These are phyloP conservation scores for Hephaestus fuliginosus DNA, from an alignment of 2,797 vertebrate species.

Conservation along the genomic window DNA sequence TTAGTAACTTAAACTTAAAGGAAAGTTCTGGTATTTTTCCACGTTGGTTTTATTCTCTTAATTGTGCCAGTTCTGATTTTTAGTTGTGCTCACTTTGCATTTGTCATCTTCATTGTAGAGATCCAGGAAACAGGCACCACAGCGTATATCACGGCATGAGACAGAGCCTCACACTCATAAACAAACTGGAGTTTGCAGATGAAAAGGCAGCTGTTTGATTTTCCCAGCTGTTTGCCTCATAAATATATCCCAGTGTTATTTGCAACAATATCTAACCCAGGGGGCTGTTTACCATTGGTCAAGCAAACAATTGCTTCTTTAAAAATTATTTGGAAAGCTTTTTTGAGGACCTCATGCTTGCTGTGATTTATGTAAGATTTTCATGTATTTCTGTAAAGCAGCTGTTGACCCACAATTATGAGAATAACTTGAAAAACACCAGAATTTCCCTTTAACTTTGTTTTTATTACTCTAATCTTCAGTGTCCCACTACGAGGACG, in stretches of 20 bases:
- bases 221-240: background rate
- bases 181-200: background rate
- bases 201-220: constrained; percentile 9
- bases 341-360: too few relatives aligned
- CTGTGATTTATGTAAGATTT: too few relatives aligned
- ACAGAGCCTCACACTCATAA: background rate
- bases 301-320: too few relatives aligned
- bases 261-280: background rate
- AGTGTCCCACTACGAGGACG: constrained; percentile 88
- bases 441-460: background rate
- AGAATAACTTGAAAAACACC: background rate
- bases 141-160: too few relatives aligned
- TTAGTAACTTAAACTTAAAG: background rate
- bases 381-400: too few relatives aligned
- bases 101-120: background rate
- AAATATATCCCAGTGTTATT: background rate
- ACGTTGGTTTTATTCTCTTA: background rate
- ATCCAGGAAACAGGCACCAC: too few relatives aligned
- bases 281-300: background rate
- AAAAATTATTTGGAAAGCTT: too few relatives aligned
- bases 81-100: background rate
- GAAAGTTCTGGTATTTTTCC: background rate
- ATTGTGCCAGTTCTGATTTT: background rate
- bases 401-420: background rate
- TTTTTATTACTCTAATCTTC: constrained; percentile 21